Base-by-base conservation (phyloP, 2,888 invertebrate species). In the Zygothrica quintamaculata region DNA sequence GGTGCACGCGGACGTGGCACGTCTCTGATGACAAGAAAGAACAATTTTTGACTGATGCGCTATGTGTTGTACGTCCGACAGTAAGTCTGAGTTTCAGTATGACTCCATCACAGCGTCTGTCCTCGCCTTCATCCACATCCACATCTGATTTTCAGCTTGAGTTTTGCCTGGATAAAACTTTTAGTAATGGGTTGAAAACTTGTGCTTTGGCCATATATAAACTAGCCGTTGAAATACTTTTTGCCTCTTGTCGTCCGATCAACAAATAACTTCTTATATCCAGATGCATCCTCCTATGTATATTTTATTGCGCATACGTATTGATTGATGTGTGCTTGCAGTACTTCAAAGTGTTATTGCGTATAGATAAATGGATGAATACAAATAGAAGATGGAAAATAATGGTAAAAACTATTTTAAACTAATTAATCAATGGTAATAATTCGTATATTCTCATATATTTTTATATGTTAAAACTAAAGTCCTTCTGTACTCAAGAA, bases 1-100 rank as follows among this genome's bases (percentile, higher is more conserved):
- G 31, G 26, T 18, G 31, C 26, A 47, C 66, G 70, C 62, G 72
- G 66, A 77, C 69, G 82, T 81, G 77, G 65, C 87, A 74, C 77
- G 77, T 78, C 76, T 64, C 65, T 56, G 82, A 87, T 85, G 82
- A 87, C 87, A 82, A 85, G 84, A 70, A 71, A 70, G 73, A 85
- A 82, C 74, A 82, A 70, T 82, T 82, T 77, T 87, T 82, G 82
- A 82, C 84, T 87, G 81, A 87, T 82, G 84, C 71, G 68, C 74
- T 72, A 61, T 87, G 78, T 84, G 84, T 77, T 84, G 70, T 52
- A 59, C 50, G 65, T 70, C 62, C 57, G 43, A 60, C 59, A 51
- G 46, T 26, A 33, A 26, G 36, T 13, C 40, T 13, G 25, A n/a
- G 16, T 48, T 26, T 37, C 12, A 33, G 37, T 53, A 47, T 58